A percentile compares a stretch with the other conserved stretches of the same genome.
phyloP scores from a whole-genome alignment of 2,113 vertebrate species.

The Sterrhoptilus dennistouni region DNA sequence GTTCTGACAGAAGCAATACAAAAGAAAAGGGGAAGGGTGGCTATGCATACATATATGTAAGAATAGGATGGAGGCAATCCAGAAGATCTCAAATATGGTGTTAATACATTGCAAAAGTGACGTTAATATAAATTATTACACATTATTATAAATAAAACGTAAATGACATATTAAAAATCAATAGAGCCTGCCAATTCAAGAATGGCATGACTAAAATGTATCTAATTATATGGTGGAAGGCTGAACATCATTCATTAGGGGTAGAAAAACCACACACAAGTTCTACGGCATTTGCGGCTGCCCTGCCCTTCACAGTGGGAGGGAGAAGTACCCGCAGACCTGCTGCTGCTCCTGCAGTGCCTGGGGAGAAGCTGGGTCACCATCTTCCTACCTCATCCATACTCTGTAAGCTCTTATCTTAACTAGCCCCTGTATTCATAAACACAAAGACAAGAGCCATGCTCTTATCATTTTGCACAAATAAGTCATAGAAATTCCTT shows the following conservation, averaged over 20 bases:
- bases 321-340: neutral
- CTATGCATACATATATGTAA: neutral
- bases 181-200: neutral
- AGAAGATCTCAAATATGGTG: neutral
- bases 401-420: neutral
- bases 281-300: neutral
- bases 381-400: neutral
- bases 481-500: neutral
- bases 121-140: neutral
- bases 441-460: neutral
- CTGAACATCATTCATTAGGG: neutral
- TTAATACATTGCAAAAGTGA: neutral
- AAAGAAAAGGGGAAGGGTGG: neutral
- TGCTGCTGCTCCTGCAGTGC: rapidly evolving
- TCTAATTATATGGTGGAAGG: neutral
- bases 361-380: neutral
- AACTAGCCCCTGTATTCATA: neutral
- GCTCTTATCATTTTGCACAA: neutral
- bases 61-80: neutral
- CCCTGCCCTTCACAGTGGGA: neutral
- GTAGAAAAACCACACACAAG: neutral
- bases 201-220: neutral
- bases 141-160: neutral
- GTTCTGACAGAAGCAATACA: constrained; percentile 1
- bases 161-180: neutral